Conservation (phyloP, 2,888 invertebrate species). For the Agriopis aurantiaria region DNA sequence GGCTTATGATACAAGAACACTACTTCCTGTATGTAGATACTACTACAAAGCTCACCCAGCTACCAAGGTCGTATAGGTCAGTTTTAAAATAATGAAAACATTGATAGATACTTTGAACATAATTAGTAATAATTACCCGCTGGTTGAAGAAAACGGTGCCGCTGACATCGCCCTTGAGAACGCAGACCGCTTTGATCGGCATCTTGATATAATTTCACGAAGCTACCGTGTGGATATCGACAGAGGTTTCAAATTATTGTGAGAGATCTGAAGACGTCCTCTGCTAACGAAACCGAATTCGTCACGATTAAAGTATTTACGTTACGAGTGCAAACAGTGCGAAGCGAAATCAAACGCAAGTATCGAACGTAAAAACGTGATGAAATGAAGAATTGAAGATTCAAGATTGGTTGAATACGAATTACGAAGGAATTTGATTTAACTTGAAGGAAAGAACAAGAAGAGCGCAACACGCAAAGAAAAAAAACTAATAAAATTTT, state of each 20-base stretch:
- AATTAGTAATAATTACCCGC: conserved; percentile 80
- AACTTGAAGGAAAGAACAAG: too few species aligned
- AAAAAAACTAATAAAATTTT: too few species aligned
- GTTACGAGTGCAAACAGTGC: neutral
- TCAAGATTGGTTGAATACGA: too few species aligned
- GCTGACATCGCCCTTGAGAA: conserved; percentile 93
- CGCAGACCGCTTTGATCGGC: conserved; percentile 93
- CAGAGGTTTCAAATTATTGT: neutral
- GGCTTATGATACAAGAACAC: neutral
- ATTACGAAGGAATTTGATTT: too few species aligned
- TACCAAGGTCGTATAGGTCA: conserved; percentile 2
- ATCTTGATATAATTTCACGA: conserved; percentile 64
- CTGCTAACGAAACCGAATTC: neutral
- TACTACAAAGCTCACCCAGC: neutral
- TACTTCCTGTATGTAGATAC: neutral
- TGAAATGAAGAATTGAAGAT: too few species aligned
- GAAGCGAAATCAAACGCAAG: too few species aligned
- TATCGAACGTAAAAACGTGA: too few species aligned
- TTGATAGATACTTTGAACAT: neutral
- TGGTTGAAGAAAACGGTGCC: conserved; percentile 94
- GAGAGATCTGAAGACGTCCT: neutral
- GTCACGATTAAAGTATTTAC: too few species aligned
- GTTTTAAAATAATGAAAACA: neutral
- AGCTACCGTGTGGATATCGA: neutral
- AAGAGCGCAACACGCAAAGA: too few species aligned